phyloP scores from a whole-genome alignment of 2,113 vertebrate genomes.

The Poeciliopsis occidentalis region DNA sequence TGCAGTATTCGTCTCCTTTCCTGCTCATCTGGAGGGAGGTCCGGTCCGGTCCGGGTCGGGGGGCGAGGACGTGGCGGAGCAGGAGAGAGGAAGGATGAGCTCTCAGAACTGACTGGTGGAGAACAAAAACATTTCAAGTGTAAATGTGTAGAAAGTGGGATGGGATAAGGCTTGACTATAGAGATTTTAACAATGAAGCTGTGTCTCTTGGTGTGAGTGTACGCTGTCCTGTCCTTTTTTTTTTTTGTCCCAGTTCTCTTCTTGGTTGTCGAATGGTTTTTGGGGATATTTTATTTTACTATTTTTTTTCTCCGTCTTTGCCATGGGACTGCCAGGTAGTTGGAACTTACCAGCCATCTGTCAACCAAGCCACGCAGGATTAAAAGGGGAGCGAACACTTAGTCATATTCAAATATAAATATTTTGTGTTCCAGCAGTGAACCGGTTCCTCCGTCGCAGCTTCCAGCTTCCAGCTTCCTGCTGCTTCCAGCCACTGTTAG shows the following conservation, averaged over 20 bases:
- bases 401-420: not conserved
- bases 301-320: slow-evolving; percentile 34
- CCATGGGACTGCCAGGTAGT: slow-evolving; percentile 68
- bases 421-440: not conserved
- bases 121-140: slow-evolving; percentile 24
- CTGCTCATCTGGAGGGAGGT: not conserved
- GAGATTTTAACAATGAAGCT: slow-evolving; percentile 44
- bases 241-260: slow-evolving; percentile 20
- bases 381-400: not conserved
- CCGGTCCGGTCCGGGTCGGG: not conserved
- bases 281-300: slow-evolving; percentile 2
- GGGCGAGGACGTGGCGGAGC: slow-evolving; percentile 8
- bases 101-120: not conserved
- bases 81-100: not conserved
- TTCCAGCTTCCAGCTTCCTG: not conserved
- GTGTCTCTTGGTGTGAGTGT: slow-evolving; percentile 18
- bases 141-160: slow-evolving; percentile 65
- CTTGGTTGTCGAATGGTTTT: slow-evolving; percentile 34
- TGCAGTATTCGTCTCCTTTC: not conserved
- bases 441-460: not conserved
- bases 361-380: slow-evolving; percentile 22
- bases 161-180: slow-evolving; percentile 45
- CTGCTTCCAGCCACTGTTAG: slow-evolving; percentile 27
- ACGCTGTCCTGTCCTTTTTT: slow-evolving; percentile 9
- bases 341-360: slow-evolving; percentile 39